These are phyloP conservation scores for Oconnorella tubifera DNA, from an alignment of 2,888 invertebrate species.

Conservation along the genomic window DNA sequence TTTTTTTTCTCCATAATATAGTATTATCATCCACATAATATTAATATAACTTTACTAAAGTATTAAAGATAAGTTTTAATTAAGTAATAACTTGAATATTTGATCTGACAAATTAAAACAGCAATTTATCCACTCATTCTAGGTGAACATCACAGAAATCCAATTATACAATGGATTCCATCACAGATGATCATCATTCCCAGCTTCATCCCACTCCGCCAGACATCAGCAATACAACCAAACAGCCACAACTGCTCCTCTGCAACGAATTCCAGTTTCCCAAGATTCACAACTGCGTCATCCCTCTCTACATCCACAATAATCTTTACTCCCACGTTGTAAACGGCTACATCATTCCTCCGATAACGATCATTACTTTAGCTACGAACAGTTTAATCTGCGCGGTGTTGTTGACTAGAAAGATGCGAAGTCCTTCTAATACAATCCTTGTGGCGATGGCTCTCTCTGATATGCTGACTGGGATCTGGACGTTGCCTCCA, in stretches of 20 bases:
- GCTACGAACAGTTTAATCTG: conserved; percentile 87
- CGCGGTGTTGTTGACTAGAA: conserved; percentile 74
- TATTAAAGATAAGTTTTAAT: too few relatives aligned
- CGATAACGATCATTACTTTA: conserved; percentile 80
- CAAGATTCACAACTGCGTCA: not conserved
- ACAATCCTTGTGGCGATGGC: conserved; percentile 90
- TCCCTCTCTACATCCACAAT: not conserved
- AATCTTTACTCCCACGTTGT: conserved; percentile 44
- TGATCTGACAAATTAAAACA: too few relatives aligned
- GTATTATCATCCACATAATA: too few relatives aligned
- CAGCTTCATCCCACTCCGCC: not conserved
- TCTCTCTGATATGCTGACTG: conserved; percentile 87
- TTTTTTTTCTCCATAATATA: too few relatives aligned
- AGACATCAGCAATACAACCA: not conserved
- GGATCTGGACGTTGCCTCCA: conserved; percentile 59
- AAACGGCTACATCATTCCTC: conserved; percentile 77
- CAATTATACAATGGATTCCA: too few relatives aligned
- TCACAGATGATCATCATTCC: not conserved
- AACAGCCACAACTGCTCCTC: too few relatives aligned
- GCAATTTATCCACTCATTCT: too few relatives aligned
- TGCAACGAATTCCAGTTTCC: not conserved
- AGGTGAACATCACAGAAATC: too few relatives aligned
- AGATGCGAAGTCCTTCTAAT: conserved; percentile 85
- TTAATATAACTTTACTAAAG: too few relatives aligned
- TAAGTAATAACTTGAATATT: too few relatives aligned